A percentile compares a stretch with the other conserved stretches of the same genome.
phyloP scores from a whole-genome alignment of 2,113 vertebrate species.

The Callithrix jacchus region DNA sequence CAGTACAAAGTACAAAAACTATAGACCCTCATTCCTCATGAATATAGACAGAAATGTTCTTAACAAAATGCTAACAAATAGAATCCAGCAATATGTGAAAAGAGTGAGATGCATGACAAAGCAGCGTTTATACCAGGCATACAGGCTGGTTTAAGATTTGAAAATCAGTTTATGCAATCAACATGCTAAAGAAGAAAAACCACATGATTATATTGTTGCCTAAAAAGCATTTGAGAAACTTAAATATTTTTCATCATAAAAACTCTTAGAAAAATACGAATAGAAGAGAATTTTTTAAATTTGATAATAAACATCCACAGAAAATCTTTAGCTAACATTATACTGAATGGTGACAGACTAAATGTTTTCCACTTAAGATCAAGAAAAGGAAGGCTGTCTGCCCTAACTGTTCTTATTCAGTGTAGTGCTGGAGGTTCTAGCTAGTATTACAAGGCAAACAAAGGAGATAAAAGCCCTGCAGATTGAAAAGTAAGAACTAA shows the following conservation, averaged over 20 bases:
- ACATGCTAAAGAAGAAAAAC: not conserved
- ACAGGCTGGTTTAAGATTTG: not conserved
- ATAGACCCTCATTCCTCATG: not conserved
- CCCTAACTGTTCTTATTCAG: not conserved
- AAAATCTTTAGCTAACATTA: not conserved
- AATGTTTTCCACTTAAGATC: not conserved
- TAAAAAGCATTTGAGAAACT: not conserved
- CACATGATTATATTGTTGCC: not conserved
- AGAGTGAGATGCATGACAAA: not conserved
- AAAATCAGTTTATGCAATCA: not conserved
- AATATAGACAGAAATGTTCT: not conserved
- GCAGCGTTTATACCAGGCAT: not conserved
- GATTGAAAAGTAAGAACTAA: not conserved
- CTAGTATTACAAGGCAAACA: not conserved
- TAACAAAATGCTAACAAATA: not conserved
- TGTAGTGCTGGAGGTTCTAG: not conserved
- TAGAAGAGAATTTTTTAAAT: not conserved
- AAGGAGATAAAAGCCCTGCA: not conserved
- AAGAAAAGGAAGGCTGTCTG: not conserved
- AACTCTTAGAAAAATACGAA: not conserved
- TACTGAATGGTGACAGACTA: not conserved
- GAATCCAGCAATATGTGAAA: not conserved
- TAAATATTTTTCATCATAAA: not conserved
- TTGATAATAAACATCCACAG: not conserved
- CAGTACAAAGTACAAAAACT: not conserved